Evolutionary conservation across 1,140 invertebrate genomes (phyloP), one percentile per base, ranked within the genome.

Genomic region (Diploscapter pachys): DNA sequence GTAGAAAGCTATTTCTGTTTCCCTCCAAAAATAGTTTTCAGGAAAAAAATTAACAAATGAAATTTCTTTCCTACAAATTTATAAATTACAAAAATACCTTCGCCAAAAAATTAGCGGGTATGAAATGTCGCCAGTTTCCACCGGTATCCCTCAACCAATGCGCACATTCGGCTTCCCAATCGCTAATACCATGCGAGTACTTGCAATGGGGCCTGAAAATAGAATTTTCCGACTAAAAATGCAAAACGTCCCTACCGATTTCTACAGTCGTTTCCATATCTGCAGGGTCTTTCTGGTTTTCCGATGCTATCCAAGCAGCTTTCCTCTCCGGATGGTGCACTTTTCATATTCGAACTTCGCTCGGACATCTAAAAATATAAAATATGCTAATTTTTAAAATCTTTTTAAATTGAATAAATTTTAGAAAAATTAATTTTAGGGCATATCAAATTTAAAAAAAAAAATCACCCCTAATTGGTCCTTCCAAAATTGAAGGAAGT

Each of bases 161-260:
- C 69, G 57, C 31, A 50, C 61, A 71, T 48, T 72, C 71, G n/a
- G 59, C 9, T 63, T 72, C 71, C 71, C 71, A 72, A n/a, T 72
- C 71, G 6, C 8, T 13, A 71, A n/a, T 71, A 5, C 71, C 71
- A 72, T 72, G 71, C 2, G 71, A 50, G 48, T 72, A 72, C 54
- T 72, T 72, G 49, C 71, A 72, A 11, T 13, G 52, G 0, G 71
- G 61, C 3, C 66, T 68, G 66, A 68, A 68, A 6, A 68, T 9
- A 11, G 5, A 68, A 31, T 31, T 8, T 13, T 68, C 9, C 11
- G 50, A 68, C 11, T 9, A 51, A 5, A 51, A 52, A 2, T 55
- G 51, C 5, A 68, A 68, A 50, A 68, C 48, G 13, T 31, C 31
- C 31, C 0, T 6, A 68, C 66, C 71, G n/a, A 53, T 72, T 72